These are phyloP conservation scores for Xylocampa areola DNA, from an alignment of 2,888 invertebrate genomes.

Conservation along the genomic window DNA sequence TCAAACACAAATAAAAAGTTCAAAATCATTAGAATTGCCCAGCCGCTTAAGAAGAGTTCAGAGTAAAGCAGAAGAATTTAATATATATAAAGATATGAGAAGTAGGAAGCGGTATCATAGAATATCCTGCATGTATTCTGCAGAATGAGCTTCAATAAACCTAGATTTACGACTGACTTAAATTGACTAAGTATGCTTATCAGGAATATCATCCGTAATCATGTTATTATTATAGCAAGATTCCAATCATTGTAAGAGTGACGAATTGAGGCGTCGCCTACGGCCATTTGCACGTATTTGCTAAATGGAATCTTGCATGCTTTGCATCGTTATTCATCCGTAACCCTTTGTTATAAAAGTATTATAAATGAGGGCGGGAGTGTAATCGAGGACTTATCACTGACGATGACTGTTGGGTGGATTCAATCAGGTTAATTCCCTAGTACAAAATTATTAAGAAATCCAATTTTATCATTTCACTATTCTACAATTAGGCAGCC, in stretches of 20 bases:
- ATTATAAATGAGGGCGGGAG: constrained; percentile 6
- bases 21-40: too few relatives aligned
- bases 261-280: constrained; percentile 33
- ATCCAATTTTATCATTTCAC: too few relatives aligned
- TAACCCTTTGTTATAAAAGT: background rate
- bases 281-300: constrained; percentile 12
- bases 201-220: constrained; percentile 13
- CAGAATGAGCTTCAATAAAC: background rate
- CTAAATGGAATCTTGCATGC: constrained; percentile 25
- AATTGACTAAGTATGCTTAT: constrained; percentile 10
- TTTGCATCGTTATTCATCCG: constrained; percentile 14
- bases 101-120: background rate
- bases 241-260: constrained; percentile 10
- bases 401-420: background rate
- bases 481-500: too few relatives aligned
- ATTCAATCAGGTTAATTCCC: too few relatives aligned
- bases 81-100: too few relatives aligned
- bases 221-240: constrained; percentile 12
- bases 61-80: too few relatives aligned
- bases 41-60: too few relatives aligned
- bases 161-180: background rate
- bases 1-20: too few relatives aligned
- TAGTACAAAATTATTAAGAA: too few relatives aligned
- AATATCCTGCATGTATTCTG: background rate
- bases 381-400: background rate